These are phyloP conservation scores for Bradypodion pumilum DNA, from an alignment of 2,797 vertebrate species.

Conservation along the genomic window DNA sequence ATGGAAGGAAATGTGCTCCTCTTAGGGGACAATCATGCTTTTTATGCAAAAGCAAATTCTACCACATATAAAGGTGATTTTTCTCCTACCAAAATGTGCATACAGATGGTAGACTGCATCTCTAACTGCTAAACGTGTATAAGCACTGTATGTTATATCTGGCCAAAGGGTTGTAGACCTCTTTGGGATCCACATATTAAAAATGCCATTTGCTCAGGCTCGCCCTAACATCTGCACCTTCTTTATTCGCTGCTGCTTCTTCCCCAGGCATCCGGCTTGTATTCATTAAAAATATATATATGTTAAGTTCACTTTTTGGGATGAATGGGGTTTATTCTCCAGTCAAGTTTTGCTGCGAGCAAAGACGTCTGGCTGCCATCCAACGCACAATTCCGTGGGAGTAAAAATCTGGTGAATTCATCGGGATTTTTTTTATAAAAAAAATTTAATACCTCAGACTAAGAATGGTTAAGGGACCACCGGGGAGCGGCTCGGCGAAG, in stretches of 20 bases:
- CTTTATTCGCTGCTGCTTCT: neutral
- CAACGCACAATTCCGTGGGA: neutral
- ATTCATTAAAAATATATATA: no score
- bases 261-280: neutral
- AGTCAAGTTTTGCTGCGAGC: neutral
- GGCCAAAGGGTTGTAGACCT: neutral
- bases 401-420: neutral
- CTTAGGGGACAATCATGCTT: no score
- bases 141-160: neutral
- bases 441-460: neutral
- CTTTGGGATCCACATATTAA: neutral
- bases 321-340: neutral
- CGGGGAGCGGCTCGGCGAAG: no score
- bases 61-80: no score
- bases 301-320: no score
- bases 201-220: neutral
- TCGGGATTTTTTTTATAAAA: no score
- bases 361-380: neutral
- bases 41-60: no score
- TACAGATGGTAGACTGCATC: no score
- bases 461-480: neutral
- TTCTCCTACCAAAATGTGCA: no score
- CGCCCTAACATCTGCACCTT: neutral
- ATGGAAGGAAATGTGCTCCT: neutral
- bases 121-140: no score